A percentile compares a stretch with the other conserved stretches of the same genome.
These are phyloP conservation scores for Hirtodrosophila cameraria DNA, from an alignment of 2,888 invertebrate species.

Conservation along the genomic window DNA sequence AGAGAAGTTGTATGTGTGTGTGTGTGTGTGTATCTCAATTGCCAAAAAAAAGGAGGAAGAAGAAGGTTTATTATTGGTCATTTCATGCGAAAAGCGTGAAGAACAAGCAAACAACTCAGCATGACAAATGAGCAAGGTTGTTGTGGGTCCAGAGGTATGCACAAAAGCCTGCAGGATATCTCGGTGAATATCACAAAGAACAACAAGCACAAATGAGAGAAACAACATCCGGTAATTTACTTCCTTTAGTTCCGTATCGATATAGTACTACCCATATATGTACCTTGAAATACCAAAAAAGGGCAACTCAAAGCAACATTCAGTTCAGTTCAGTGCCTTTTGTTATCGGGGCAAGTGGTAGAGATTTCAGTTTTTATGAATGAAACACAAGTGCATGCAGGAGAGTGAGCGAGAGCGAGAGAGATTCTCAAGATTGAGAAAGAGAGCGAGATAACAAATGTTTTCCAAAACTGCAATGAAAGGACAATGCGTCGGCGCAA, in stretches of 20 bases:
- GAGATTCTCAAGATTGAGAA: constrained; percentile 6
- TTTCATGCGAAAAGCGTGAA: constrained; percentile 60
- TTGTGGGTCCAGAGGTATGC: constrained; percentile 39
- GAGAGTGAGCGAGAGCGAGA: constrained; percentile 5
- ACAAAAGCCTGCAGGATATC: constrained; percentile 75
- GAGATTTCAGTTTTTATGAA: constrained; percentile 73
- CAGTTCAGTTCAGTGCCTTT: constrained; percentile 58
- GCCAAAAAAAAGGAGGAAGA: constrained; percentile 31
- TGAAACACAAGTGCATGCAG: constrained; percentile 53
- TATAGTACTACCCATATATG: no score
- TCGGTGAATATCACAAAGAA: constrained; percentile 65
- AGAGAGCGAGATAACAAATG: no score
- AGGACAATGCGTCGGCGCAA: constrained; percentile 67
- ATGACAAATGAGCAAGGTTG: constrained; percentile 63
- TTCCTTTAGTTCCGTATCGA: constrained; percentile 81
- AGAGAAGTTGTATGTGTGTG: background rate
- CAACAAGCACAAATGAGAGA: constrained; percentile 78
- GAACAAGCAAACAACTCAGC: constrained; percentile 33
- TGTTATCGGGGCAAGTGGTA: constrained; percentile 54
- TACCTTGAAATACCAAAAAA: constrained; percentile 47
- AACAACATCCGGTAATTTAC: constrained; percentile 83
- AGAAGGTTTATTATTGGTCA: constrained; percentile 44
- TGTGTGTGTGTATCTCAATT: constrained; percentile 22
- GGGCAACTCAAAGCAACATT: constrained; percentile 35
- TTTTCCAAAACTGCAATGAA: constrained; percentile 16